These are phyloP conservation scores for Phasianus colchicus DNA, from an alignment of 2,113 vertebrate genomes.

Conservation along the genomic window DNA sequence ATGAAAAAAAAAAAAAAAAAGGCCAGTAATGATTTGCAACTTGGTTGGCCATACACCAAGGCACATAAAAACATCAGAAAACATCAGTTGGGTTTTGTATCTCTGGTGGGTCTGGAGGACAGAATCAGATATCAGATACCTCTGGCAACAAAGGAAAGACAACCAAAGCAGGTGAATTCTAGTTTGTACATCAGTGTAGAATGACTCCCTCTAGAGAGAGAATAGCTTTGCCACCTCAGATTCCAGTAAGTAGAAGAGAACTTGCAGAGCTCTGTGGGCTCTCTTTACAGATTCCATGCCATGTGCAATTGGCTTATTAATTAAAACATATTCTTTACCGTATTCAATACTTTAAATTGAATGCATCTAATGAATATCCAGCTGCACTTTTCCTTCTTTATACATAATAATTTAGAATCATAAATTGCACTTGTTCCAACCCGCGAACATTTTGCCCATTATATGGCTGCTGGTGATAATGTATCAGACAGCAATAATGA, in stretches of 20 bases:
- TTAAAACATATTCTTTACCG: slow-evolving; percentile 64
- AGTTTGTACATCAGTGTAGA: neutral
- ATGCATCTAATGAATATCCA: slow-evolving; percentile 57
- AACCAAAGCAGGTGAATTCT: neutral
- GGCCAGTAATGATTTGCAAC: neutral
- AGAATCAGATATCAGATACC: neutral
- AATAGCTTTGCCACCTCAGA: neutral
- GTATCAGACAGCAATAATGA: slow-evolving; percentile 50
- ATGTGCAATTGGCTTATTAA: slow-evolving; percentile 47
- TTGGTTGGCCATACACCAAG: neutral
- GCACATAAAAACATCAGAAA: rapidly evolving
- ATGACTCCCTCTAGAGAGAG: neutral
- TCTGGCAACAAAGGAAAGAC: neutral
- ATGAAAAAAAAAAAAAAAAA: neutral
- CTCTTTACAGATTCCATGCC: neutral
- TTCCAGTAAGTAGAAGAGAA: neutral
- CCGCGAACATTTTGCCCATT: slow-evolving; percentile 51
- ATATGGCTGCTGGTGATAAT: slow-evolving; percentile 36
- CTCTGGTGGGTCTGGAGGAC: neutral
- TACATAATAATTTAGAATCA: slow-evolving; percentile 55
- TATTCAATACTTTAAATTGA: slow-evolving; percentile 57
- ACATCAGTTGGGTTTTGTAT: rapidly evolving
- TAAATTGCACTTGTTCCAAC: slow-evolving; percentile 48
- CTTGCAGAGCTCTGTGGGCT: neutral
- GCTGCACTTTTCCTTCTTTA: slow-evolving; percentile 51